Base-by-base conservation (phyloP, 2,113 vertebrate species). In the Oplegnathus fasciatus region DNA sequence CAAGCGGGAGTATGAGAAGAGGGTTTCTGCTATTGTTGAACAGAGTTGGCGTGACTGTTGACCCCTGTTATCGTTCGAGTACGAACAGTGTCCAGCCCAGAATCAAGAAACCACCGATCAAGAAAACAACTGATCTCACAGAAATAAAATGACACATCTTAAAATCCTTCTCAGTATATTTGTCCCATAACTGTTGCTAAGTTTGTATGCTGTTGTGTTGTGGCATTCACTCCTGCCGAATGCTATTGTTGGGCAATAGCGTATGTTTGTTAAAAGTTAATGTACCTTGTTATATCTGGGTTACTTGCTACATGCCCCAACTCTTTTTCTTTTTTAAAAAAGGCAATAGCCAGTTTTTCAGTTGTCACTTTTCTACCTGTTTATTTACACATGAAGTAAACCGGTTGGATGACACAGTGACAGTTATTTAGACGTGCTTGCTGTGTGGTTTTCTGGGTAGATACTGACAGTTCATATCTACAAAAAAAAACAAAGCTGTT, bases 31-130 rank as follows among this genome's bases (percentile, higher is more conserved):
- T 93, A 99, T 99, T 93, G 98, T 99, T 94, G 98, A 99, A 98
- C 98, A 99, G 96, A 99, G 98, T 94, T 99, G 98, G 98, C 97
- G 97, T 89, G 98, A 99, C 91, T 99, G 97, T 98, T 99, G 98
- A 99, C 98, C 95, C 82, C 86, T 70, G 87, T 86, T 92, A 88
- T 91, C 78, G 92, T 95, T 93, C 89, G 44, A 68, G 75, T 89
- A 96, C 94, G 96, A 96, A 97, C 96, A 96, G 94, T 96, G 95
- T 96, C 94, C 96, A 93, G 90, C 95, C 95, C 95, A 90, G 95
- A 96, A 95, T 95, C 90, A 93, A 93, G 93, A 96, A 89, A 93
- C 92, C 96, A 96, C 83, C 46, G 64, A 92, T 89, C 83, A 86
- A 88, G 73, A 89, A 88, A 81, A 86, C 81, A 64, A 80, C 87